phyloP scores from a whole-genome alignment of 1,140 invertebrate genomes.

The Episyrphus balteatus region DNA sequence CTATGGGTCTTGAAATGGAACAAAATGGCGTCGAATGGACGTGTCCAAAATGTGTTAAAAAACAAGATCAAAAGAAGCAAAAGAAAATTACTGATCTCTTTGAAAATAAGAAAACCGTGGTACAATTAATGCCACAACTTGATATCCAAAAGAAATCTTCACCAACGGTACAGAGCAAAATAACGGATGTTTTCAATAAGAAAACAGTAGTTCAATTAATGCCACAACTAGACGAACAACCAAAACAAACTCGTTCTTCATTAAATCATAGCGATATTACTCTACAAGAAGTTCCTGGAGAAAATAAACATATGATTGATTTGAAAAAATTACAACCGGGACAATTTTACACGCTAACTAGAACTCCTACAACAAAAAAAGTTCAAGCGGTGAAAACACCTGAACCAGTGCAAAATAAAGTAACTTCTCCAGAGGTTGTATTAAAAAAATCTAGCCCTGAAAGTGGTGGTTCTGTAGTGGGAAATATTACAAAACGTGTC shows the following conservation, averaged over 20 bases:
- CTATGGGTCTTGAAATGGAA: constrained; percentile 84
- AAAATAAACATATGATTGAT: not conserved
- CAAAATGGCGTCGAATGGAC: constrained; percentile 79
- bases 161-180: constrained; percentile 1
- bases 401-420: too few species aligned
- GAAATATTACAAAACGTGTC: too few species aligned
- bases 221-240: not conserved
- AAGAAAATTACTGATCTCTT: constrained; percentile 30
- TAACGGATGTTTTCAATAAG: constrained; percentile 3
- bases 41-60: constrained; percentile 71
- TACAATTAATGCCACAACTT: too few species aligned
- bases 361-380: not conserved
- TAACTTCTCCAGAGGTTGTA: too few species aligned
- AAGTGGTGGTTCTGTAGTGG: too few species aligned
- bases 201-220: not conserved
- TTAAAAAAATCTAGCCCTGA: too few species aligned
- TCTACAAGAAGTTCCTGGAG: not conserved
- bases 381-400: too few species aligned
- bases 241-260: too few species aligned
- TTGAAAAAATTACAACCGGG: not conserved
- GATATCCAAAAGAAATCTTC: too few species aligned
- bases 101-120: constrained; percentile 1
- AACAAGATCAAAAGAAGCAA: constrained; percentile 33
- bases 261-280: not conserved
- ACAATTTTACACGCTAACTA: not conserved